Conservation (phyloP, 2,888 invertebrate species). For the Eubasilissa splendida region DNA sequence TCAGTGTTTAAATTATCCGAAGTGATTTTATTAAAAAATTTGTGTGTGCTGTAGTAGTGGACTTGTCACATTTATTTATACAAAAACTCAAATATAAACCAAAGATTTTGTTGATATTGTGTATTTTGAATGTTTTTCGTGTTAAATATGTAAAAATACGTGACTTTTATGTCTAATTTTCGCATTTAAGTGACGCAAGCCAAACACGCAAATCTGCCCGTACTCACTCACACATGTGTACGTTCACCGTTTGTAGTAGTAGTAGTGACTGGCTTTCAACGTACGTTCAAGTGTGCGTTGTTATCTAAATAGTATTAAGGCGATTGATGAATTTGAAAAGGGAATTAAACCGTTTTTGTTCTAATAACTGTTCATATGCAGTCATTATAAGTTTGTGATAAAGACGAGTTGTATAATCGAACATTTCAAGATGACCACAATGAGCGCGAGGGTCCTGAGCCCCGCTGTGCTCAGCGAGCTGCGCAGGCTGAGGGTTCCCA, state of each 20-base stretch:
- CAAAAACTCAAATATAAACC: not conserved
- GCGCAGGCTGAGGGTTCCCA: slow-evolving; percentile 19
- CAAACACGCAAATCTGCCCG: slow-evolving; percentile 5
- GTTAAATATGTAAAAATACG: slow-evolving; percentile 16
- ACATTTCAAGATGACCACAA: slow-evolving; percentile 18
- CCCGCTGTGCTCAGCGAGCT: slow-evolving; percentile 39
- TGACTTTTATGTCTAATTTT: slow-evolving; percentile 18
- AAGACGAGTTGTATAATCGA: not conserved
- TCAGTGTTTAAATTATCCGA: slow-evolving; percentile 6
- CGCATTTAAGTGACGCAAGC: not conserved
- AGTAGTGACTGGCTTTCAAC: not conserved
- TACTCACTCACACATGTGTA: not conserved
- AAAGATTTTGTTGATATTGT: slow-evolving; percentile 6
- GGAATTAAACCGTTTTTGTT: too few relatives aligned
- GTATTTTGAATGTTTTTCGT: slow-evolving; percentile 10
- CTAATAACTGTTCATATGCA: too few relatives aligned
- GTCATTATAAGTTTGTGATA: not conserved
- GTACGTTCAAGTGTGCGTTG: slow-evolving; percentile 19
- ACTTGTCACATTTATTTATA: slow-evolving; percentile 32
- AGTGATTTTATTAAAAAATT: slow-evolving; percentile 24
- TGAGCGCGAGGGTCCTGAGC: slow-evolving; percentile 31
- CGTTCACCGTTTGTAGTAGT: not conserved
- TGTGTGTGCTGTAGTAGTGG: not conserved
- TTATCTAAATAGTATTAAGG: not conserved
- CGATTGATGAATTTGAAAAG: too few relatives aligned